A percentile compares a stretch with the other conserved stretches of the same genome.
phyloP scores from a whole-genome alignment of 2,888 invertebrate genomes.

The Drosophila siamana region DNA sequence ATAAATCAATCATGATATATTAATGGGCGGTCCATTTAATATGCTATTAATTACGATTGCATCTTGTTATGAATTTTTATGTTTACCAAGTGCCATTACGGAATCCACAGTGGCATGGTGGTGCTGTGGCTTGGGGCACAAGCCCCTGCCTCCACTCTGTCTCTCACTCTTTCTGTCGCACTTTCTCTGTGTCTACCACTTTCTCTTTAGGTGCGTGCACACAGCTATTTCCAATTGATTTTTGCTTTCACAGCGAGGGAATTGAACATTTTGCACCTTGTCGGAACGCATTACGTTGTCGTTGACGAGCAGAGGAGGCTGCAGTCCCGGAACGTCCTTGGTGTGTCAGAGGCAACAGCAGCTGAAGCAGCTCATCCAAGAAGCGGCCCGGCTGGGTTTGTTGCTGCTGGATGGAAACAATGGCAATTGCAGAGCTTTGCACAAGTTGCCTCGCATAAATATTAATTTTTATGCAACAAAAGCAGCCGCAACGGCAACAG shows the following conservation, averaged over 20 bases:
- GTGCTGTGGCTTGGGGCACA: background rate
- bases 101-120: slow-evolving; percentile 5
- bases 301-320: slow-evolving; percentile 52
- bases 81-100: slow-evolving; percentile 50
- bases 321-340: slow-evolving; percentile 64
- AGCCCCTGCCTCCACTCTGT: background rate
- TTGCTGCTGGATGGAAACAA: slow-evolving; percentile 54
- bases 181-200: background rate
- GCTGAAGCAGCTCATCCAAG: background rate
- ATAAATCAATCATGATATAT: slow-evolving; percentile 72
- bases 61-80: slow-evolving; percentile 58
- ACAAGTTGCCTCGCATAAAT: slow-evolving; percentile 79
- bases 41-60: slow-evolving; percentile 73
- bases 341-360: slow-evolving; percentile 39
- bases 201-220: slow-evolving; percentile 4
- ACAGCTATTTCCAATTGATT: slow-evolving; percentile 42
- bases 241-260: slow-evolving; percentile 8
- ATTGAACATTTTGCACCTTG: slow-evolving; percentile 48
- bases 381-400: background rate
- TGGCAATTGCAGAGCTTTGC: slow-evolving; percentile 78
- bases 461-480: slow-evolving; percentile 81
- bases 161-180: background rate
- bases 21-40: slow-evolving; percentile 68
- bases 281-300: slow-evolving; percentile 43
- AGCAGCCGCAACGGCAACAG: slow-evolving; percentile 44